A percentile compares a stretch with the other conserved stretches of the same genome.
Evolutionary conservation across 2,113 vertebrate genomes (phyloP).

Genomic region (Empidonax alnorum): DNA sequence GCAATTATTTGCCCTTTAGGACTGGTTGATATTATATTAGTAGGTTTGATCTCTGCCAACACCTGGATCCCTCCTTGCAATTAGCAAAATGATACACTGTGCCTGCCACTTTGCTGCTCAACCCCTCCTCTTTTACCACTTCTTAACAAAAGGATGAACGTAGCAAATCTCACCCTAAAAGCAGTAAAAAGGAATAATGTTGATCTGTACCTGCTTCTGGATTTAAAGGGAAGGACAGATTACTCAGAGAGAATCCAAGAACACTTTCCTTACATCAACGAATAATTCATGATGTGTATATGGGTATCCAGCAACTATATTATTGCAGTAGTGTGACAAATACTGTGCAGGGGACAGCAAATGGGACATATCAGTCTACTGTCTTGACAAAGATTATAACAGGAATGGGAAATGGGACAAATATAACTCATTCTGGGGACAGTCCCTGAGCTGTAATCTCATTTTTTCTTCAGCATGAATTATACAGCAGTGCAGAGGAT

Average conservation of each 20-base stretch:
- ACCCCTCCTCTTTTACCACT: neutral
- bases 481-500: conserved; percentile 44
- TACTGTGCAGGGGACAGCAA: conserved; percentile 52
- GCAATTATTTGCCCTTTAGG: conserved; percentile 50
- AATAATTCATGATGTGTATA: conserved; percentile 52
- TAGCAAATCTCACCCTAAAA: conserved; percentile 3
- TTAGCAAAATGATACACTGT: conserved; percentile 20
- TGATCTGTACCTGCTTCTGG: neutral
- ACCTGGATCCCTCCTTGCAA: conserved; percentile 9
- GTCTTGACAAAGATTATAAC: conserved; percentile 49
- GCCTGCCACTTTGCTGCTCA: neutral
- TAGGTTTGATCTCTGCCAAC: conserved; percentile 14
- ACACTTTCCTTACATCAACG: conserved; percentile 32
- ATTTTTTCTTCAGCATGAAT: conserved; percentile 45
- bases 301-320: conserved; percentile 1
- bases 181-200: conserved; percentile 14
- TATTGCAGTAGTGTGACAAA: conserved; percentile 40
- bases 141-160: conserved; percentile 11
- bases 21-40: neutral
- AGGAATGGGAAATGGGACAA: conserved; percentile 38
- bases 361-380: conserved; percentile 43
- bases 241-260: conserved; percentile 45
- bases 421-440: conserved; percentile 50
- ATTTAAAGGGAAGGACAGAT: conserved; percentile 17
- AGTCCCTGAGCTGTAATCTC: conserved; percentile 46